Percentiles rank a stretch among this genome's conserved stretches.
Conservation (phyloP, 2,888 invertebrate species). For the Acleris cristana region DNA sequence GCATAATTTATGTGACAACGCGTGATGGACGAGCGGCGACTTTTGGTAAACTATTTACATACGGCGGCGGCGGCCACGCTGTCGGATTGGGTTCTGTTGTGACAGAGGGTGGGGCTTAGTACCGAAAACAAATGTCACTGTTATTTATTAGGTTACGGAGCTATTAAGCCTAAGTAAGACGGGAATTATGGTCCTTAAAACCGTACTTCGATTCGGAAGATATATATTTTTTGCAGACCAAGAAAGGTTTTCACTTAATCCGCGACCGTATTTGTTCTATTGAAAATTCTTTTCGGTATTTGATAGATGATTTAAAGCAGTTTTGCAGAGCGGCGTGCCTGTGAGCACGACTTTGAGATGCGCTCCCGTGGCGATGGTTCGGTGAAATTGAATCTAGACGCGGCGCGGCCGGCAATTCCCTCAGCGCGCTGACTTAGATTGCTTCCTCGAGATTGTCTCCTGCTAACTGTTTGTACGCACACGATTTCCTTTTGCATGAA, state of each 20-base stretch:
- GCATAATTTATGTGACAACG: constrained; percentile 85
- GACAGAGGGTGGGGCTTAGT: constrained; percentile 83
- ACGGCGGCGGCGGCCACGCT: constrained; percentile 74
- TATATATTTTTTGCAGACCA: constrained; percentile 21
- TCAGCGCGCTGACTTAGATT: constrained; percentile 74
- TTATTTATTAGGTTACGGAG: constrained; percentile 81
- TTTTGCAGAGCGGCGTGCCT: constrained; percentile 26
- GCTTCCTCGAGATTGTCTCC: constrained; percentile 53
- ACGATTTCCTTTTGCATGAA: background rate
- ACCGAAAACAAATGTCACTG: constrained; percentile 83
- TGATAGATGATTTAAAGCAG: constrained; percentile 6
- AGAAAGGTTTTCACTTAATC: constrained; percentile 4
- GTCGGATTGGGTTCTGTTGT: constrained; percentile 82
- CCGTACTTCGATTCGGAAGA: constrained; percentile 11
- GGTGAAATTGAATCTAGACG: constrained; percentile 72
- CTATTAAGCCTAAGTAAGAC: constrained; percentile 80
- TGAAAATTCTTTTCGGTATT: constrained; percentile 3
- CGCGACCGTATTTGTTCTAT: background rate
- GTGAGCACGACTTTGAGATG: constrained; percentile 43
- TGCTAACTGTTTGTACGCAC: constrained; percentile 44
- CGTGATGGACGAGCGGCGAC: constrained; percentile 84
- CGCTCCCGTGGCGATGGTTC: constrained; percentile 60
- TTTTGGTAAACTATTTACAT: constrained; percentile 84
- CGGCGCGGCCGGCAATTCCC: constrained; percentile 65
- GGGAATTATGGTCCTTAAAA: constrained; percentile 61